Evolutionary conservation across 2,113 vertebrate genomes (phyloP).

Genomic region (Trogon surrucura): DNA sequence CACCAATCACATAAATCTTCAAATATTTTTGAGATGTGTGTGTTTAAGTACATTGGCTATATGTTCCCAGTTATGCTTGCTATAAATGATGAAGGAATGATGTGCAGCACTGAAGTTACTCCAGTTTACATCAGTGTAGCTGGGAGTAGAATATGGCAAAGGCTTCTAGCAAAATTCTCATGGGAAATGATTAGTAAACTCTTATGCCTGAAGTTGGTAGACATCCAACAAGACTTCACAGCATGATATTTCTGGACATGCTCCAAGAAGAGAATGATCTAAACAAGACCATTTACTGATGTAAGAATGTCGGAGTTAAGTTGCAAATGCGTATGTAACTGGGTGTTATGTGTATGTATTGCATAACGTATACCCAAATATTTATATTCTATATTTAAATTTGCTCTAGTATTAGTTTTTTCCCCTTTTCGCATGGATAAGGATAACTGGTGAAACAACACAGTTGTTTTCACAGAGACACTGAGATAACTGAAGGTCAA

Average conservation of each 20-base stretch:
- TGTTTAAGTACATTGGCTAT: not conserved
- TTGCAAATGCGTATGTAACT: not conserved
- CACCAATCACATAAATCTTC: not conserved
- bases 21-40: not conserved
- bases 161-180: not conserved
- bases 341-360: not conserved
- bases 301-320: not conserved
- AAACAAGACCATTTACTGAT: constrained; percentile 4
- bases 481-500: not conserved
- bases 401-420: not conserved
- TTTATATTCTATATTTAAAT: not conserved
- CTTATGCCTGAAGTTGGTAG: not conserved
- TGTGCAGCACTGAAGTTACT: not conserved
- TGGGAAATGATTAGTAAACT: not conserved
- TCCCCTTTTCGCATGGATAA: not conserved
- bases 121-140: not conserved
- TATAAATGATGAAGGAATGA: not conserved
- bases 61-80: not conserved
- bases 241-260: constrained; percentile 9
- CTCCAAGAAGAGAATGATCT: not conserved
- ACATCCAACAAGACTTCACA: not conserved
- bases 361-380: not conserved
- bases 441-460: not conserved
- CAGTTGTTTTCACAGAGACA: not conserved
- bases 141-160: not conserved